A percentile compares a stretch with the other conserved stretches of the same genome.
Conservation (phyloP, 53 echinoderm and acorn worm genomes). For the Hippasteria phrygiana region DNA sequence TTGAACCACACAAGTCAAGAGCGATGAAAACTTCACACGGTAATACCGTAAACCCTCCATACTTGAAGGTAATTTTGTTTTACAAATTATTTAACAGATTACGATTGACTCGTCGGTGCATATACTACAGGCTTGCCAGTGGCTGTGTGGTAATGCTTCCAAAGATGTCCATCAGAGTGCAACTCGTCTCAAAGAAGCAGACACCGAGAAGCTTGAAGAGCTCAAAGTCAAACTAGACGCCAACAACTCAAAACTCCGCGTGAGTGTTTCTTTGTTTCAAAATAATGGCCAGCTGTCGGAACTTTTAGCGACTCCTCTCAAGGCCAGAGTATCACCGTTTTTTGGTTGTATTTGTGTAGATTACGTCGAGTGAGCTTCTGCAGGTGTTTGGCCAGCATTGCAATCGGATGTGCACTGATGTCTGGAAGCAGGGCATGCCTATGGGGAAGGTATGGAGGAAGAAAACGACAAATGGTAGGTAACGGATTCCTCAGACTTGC, state of each 20-base stretch:
- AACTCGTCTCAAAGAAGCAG: not conserved
- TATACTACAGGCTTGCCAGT: conserved; percentile 58
- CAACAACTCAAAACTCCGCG: conserved; percentile 47
- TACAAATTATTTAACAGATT: conserved; percentile 27
- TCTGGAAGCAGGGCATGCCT: conserved; percentile 94
- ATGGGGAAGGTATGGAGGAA: conserved; percentile 94
- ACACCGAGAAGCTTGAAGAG: conserved; percentile 13
- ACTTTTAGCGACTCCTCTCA: too few relatives aligned
- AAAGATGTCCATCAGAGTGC: conserved; percentile 5
- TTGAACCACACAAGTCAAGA: too few relatives aligned
- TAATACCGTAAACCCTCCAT: too few relatives aligned
- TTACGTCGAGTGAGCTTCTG: conserved; percentile 81
- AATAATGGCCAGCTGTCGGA: not conserved
- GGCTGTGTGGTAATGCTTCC: conserved; percentile 25
- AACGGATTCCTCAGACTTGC: not conserved
- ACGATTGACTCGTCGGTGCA: conserved; percentile 49
- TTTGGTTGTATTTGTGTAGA: conserved; percentile 58
- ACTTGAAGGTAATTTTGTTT: not conserved
- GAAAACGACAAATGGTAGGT: conserved; percentile 92
- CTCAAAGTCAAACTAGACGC: conserved; percentile 30
- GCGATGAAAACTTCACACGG: too few relatives aligned
- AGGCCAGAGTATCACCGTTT: too few relatives aligned
- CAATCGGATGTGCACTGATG: conserved; percentile 84
- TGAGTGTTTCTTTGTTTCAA: conserved; percentile 4
- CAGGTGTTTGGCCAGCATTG: conserved; percentile 87